Percentiles rank a stretch among this genome's conserved stretches.
Evolutionary conservation across 2,888 invertebrate species (phyloP).

Genomic region (Urechis unicinctus): DNA sequence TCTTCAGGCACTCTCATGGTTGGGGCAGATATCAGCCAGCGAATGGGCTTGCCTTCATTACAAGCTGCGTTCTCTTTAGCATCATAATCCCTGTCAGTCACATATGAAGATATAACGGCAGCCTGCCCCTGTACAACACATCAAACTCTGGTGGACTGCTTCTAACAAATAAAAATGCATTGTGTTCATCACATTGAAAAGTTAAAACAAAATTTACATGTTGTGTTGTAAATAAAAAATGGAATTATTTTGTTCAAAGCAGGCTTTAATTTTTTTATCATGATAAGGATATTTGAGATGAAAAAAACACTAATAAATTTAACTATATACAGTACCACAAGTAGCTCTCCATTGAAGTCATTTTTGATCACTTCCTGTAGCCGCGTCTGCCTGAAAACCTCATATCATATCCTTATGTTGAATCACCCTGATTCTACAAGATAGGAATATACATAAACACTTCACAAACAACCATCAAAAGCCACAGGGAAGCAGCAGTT

Average conservation of each 20-base stretch:
- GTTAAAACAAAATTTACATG: no score
- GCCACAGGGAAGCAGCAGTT: no score
- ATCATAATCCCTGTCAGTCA: conserved; percentile 12
- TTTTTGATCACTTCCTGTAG: conserved; percentile 30
- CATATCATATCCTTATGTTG: background rate
- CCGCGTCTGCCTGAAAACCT: conserved; percentile 32
- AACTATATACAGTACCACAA: conserved; percentile 25
- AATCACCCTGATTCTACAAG: no score
- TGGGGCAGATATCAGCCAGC: conserved; percentile 35
- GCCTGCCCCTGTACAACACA: conserved; percentile 34
- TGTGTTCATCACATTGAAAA: no score
- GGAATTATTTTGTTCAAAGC: no score
- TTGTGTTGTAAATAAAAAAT: no score
- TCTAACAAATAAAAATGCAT: no score
- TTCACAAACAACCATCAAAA: no score
- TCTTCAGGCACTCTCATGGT: conserved; percentile 36
- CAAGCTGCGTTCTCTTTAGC: conserved; percentile 10
- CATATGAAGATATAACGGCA: conserved; percentile 27
- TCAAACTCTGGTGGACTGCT: no score
- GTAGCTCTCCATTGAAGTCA: conserved; percentile 32
- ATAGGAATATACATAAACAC: no score
- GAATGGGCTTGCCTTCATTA: conserved; percentile 33
- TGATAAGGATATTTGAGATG: no score
- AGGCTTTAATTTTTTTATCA: no score
- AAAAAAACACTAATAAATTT: background rate